Conservation (phyloP, 2,113 vertebrate species). For the Lepus americanus region DNA sequence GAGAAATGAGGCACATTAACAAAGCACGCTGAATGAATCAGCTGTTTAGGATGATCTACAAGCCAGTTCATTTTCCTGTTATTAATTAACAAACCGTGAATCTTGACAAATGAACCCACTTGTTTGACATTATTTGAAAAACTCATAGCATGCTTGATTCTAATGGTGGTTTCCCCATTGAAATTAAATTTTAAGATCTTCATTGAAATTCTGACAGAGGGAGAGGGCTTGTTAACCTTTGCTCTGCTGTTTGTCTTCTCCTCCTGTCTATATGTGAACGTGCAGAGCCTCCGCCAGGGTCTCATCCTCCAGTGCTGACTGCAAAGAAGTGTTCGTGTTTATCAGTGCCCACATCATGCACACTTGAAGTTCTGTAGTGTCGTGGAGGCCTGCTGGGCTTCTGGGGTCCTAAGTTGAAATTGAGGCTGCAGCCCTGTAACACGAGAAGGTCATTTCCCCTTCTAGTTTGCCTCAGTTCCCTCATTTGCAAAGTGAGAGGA, state of each 20-base stretch:
- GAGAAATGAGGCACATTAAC: slow-evolving; percentile 86
- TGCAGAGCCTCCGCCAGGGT: not conserved
- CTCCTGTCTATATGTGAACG: no score
- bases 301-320: not conserved
- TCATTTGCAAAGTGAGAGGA: not conserved
- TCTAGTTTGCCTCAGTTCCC: not conserved
- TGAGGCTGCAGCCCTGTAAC: not conserved
- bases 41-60: slow-evolving; percentile 80
- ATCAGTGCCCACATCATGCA: not conserved
- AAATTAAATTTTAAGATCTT: slow-evolving; percentile 69
- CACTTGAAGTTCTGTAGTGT: not conserved
- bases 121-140: slow-evolving; percentile 76
- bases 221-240: slow-evolving; percentile 20
- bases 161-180: slow-evolving; percentile 69
- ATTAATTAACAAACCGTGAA: slow-evolving; percentile 82
- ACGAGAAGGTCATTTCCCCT: not conserved
- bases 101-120: slow-evolving; percentile 82
- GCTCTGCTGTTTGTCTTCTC: not conserved
- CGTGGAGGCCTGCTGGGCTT: not conserved
- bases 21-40: slow-evolving; percentile 84
- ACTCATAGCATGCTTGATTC: slow-evolving; percentile 53
- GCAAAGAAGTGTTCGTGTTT: not conserved
- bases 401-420: not conserved
- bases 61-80: slow-evolving; percentile 80
- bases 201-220: slow-evolving; percentile 23